Percentiles rank a stretch among this genome's conserved stretches.
These are phyloP conservation scores for Gallirallus australis DNA, from an alignment of 2,797 vertebrate species.

Conservation along the genomic window DNA sequence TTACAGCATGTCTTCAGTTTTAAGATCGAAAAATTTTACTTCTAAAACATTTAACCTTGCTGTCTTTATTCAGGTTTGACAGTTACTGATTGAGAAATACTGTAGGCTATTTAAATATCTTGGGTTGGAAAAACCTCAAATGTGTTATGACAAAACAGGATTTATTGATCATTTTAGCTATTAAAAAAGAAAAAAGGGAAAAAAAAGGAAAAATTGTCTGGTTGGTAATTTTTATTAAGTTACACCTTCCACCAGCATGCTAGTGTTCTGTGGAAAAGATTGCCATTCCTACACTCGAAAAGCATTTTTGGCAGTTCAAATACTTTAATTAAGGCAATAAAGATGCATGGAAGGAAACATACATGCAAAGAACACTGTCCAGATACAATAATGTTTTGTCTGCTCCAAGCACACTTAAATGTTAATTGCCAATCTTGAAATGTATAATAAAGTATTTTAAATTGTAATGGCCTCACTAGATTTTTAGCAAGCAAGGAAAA, in stretches of 20 bases:
- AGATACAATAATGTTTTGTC: background rate
- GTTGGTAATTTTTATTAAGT: background rate
- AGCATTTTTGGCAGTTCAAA: background rate
- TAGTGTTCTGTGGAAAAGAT: background rate
- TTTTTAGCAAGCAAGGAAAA: conserved; percentile 3
- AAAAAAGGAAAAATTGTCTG: background rate
- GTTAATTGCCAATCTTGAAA: conserved; percentile 22
- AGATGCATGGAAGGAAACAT: background rate
- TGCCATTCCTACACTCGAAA: conserved; percentile 18
- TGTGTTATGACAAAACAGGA: background rate
- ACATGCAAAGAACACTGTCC: background rate
- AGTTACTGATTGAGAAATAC: background rate
- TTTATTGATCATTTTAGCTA: background rate
- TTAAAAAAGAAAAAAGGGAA: background rate
- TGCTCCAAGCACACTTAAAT: background rate
- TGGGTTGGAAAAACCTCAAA: background rate
- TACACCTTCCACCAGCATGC: background rate
- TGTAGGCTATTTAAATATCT: background rate
- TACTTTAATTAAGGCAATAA: conserved; percentile 38
- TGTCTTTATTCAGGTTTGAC: background rate
- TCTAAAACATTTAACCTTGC: background rate
- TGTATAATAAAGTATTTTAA: background rate
- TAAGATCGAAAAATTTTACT: background rate
- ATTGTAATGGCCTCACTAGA: background rate
- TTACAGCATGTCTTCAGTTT: background rate